Percentiles rank a stretch among this genome's conserved stretches.
phyloP scores from a whole-genome alignment of 2,888 invertebrate genomes.

The Leptothorax acervorum region DNA sequence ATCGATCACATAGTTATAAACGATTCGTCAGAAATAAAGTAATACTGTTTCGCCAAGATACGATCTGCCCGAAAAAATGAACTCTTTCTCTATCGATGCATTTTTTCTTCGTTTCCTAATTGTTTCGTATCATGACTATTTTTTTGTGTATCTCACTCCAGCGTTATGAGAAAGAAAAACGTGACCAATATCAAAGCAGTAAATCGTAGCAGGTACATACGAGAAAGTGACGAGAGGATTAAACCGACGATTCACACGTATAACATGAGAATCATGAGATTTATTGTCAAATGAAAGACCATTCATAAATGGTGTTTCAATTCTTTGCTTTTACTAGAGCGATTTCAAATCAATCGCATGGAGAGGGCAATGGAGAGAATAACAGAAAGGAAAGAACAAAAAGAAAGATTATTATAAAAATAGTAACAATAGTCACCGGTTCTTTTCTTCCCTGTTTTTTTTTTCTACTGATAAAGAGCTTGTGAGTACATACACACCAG shows the following conservation, averaged over 20 bases:
- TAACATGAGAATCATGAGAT: background rate
- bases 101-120: background rate
- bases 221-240: background rate
- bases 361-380: background rate
- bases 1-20: background rate
- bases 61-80: background rate
- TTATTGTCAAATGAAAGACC: background rate
- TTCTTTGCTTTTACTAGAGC: background rate
- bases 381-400: no score
- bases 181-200: background rate
- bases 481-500: background rate
- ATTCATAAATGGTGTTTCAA: constrained; percentile 6
- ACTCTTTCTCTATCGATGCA: background rate
- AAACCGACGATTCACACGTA: constrained; percentile 2
- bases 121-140: background rate
- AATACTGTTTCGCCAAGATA: background rate
- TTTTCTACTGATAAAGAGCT: constrained; percentile 11
- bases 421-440: background rate
- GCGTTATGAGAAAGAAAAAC: background rate
- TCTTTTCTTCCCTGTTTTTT: background rate
- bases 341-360: background rate
- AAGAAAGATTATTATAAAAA: background rate
- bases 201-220: background rate
- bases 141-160: background rate
- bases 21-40: background rate